Conservation (phyloP, 2,797 vertebrate species). For the Peromyscus aztecus region DNA sequence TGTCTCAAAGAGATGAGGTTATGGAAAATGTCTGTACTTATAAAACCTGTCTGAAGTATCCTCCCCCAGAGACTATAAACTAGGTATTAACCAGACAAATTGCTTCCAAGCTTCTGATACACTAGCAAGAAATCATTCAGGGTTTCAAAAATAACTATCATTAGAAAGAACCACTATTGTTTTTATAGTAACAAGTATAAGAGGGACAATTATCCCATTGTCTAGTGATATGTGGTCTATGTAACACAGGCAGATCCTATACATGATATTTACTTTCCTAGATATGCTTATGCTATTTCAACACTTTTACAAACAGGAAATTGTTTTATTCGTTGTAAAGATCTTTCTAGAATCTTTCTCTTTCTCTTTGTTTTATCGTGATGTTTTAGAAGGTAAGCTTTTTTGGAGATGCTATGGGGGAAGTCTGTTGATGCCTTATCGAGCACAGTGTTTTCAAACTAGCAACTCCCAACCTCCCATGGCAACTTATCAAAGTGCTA, state of each 20-base stretch:
- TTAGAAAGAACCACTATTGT: constrained; percentile 42
- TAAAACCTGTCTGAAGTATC: constrained; percentile 38
- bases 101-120: neutral
- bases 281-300: neutral
- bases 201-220: neutral
- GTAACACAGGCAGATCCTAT: neutral
- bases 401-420: neutral
- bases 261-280: neutral
- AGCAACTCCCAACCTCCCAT: neutral
- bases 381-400: constrained; percentile 30
- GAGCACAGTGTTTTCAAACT: neutral
- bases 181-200: neutral
- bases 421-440: neutral
- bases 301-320: neutral
- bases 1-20: constrained; percentile 39
- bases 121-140: constrained; percentile 35
- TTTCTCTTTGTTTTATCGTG: constrained; percentile 2
- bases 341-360: neutral
- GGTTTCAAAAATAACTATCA: neutral
- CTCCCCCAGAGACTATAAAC: constrained; percentile 19
- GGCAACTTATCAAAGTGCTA: constrained; percentile 35
- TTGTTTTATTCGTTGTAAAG: neutral
- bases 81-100: constrained; percentile 49
- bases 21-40: constrained; percentile 43
- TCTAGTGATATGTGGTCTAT: neutral